These are phyloP conservation scores for Platyura marginata DNA, from an alignment of 1,140 invertebrate species.

Conservation along the genomic window DNA sequence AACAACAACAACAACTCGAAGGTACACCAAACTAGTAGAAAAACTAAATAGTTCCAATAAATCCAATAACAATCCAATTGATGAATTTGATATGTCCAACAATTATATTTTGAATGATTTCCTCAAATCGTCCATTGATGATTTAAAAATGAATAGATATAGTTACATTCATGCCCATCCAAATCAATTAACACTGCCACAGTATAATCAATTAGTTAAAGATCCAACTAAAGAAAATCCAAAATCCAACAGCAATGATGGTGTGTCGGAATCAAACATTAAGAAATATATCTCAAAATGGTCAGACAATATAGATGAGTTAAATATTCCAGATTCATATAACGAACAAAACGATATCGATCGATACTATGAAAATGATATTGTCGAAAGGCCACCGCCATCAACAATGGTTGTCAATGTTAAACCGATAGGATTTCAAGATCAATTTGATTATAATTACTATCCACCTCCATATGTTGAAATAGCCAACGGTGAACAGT, in stretches of 20 bases:
- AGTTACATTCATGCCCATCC: neutral
- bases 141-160: neutral
- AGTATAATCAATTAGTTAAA: no score
- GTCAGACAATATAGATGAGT: no score
- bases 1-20: neutral
- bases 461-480: neutral
- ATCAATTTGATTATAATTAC: neutral
- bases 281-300: no score
- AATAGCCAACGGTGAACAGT: no score
- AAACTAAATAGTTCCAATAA: neutral
- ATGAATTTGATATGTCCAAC: neutral
- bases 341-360: neutral
- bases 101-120: conserved; percentile 1
- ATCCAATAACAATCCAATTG: neutral
- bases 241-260: no score
- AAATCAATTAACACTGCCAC: no score
- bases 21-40: neutral
- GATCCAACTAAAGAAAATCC: no score
- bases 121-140: neutral
- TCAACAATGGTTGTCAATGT: neutral
- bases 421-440: neutral
- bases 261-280: no score
- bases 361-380: conserved; percentile 5
- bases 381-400: conserved; percentile 3
- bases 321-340: no score